Evolutionary conservation across 2,888 invertebrate genomes (phyloP), one percentile per base, ranked within the genome.

Genomic region (Mythimna albipuncta): DNA sequence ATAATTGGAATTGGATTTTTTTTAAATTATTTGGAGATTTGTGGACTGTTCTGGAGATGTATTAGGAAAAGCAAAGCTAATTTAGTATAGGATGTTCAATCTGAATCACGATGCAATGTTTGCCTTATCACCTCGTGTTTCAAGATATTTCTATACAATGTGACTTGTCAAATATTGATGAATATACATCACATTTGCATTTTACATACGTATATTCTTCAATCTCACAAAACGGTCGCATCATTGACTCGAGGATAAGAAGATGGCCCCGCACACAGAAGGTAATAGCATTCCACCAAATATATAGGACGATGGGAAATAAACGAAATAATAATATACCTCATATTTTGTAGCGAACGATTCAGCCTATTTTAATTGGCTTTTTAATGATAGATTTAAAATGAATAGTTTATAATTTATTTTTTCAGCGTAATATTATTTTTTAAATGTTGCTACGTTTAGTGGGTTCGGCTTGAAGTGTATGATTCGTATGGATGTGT

Each of bases 321-420:
- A 82, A 86, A 86, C 84, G 87, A 88, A 91, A 87, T 88, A 85
- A 89, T 91, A 89, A 93, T 91, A 93, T 95, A 95, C 95, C 95
- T 96, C 95, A 94, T 95, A 93, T 94, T 95, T 92, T 91, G 93
- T 95, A 95, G 95, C 89, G 83, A 88, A 87, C 87, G 80, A 87
- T 89, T 89, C 85, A 89, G 92, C 91, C 91, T 89, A 86, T 87
- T 90, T 90, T 89, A 79, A 89, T 91, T 90, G 90, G 91, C 91
- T 89, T 91, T 84, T 85, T 89, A 84, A 83, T 72, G 54, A 75
- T 88, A 85, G 80, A 79, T 84, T 81, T 78, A 81, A 81, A 79
- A 83, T 82, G 77, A 84, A 87, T 87, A 85, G 86, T 85, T 89
- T 85, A 78, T 84, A 78, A 70, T 84, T 87, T 87, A 79, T 83